Percentiles rank a stretch among this genome's conserved stretches.
Conservation (phyloP, 2,888 invertebrate species). For the Artemia sp. region DNA sequence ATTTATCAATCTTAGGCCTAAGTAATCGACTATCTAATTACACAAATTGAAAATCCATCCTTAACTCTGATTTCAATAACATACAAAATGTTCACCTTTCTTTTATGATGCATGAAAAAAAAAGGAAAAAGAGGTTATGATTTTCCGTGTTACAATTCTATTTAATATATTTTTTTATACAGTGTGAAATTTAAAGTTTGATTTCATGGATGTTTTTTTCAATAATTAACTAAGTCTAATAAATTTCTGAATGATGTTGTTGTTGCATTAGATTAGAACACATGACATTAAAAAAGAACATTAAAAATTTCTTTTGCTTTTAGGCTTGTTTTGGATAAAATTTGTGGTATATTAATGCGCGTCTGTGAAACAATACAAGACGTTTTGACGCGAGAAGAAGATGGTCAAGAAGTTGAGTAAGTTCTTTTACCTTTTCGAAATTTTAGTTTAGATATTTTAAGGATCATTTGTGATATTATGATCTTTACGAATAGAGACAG, state of each 20-base stretch:
- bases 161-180: neutral
- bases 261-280: constrained; percentile 32
- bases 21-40: too few relatives aligned
- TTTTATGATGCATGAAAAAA: too few relatives aligned
- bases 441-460: constrained; percentile 28
- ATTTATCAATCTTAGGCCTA: too few relatives aligned
- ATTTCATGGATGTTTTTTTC: constrained; percentile 12
- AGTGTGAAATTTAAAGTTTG: neutral
- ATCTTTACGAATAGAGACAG: too few relatives aligned
- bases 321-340: constrained; percentile 50
- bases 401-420: constrained; percentile 43
- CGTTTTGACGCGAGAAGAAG: constrained; percentile 51
- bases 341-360: constrained; percentile 52
- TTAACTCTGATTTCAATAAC: too few relatives aligned
- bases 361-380: constrained; percentile 62
- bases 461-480: constrained; percentile 14
- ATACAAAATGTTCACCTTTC: too few relatives aligned
- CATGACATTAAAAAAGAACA: too few relatives aligned
- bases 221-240: neutral
- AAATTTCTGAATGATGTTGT: neutral
- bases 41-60: too few relatives aligned
- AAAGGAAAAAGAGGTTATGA: too few relatives aligned
- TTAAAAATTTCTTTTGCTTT: constrained; percentile 35
- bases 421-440: constrained; percentile 24
- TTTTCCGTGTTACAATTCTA: too few relatives aligned